A percentile compares a stretch with the other conserved stretches of the same genome.
Conservation (phyloP, 2,797 vertebrate species). For the Cryptoprocta ferox region DNA sequence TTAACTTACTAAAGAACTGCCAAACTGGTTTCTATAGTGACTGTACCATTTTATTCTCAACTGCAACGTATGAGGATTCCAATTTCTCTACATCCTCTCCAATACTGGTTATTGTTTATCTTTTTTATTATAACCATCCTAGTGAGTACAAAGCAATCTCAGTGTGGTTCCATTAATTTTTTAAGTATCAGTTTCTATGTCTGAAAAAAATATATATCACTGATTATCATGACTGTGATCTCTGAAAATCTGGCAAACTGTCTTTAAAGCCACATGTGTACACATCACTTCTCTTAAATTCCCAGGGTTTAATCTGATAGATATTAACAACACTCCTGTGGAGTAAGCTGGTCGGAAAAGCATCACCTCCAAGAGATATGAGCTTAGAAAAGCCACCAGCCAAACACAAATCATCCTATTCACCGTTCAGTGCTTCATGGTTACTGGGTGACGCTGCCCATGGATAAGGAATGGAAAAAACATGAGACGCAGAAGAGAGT, state of each 20-base stretch:
- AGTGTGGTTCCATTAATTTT: background rate
- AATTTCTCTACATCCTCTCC: background rate
- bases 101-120: slow-evolving; percentile 11
- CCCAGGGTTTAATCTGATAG: slow-evolving; percentile 28
- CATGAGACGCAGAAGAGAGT: slow-evolving; percentile 47
- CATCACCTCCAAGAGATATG: slow-evolving; percentile 56
- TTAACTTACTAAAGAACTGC: background rate
- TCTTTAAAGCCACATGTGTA: background rate
- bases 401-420: slow-evolving; percentile 66
- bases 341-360: slow-evolving; percentile 64
- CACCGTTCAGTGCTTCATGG: slow-evolving; percentile 11
- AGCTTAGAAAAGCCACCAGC: slow-evolving; percentile 47
- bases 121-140: background rate
- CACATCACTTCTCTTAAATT: background rate
- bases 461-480: slow-evolving; percentile 54
- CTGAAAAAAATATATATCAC: background rate
- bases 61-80: background rate
- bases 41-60: background rate
- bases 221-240: background rate
- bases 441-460: slow-evolving; percentile 52
- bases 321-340: slow-evolving; percentile 41
- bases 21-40: background rate
- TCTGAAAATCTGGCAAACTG: slow-evolving; percentile 32
- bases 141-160: background rate
- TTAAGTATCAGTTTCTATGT: slow-evolving; percentile 36